Evolutionary conservation across 2,113 vertebrate species (phyloP), one percentile per base, ranked within the genome.

Genomic region (Halcyon malimbica): DNA sequence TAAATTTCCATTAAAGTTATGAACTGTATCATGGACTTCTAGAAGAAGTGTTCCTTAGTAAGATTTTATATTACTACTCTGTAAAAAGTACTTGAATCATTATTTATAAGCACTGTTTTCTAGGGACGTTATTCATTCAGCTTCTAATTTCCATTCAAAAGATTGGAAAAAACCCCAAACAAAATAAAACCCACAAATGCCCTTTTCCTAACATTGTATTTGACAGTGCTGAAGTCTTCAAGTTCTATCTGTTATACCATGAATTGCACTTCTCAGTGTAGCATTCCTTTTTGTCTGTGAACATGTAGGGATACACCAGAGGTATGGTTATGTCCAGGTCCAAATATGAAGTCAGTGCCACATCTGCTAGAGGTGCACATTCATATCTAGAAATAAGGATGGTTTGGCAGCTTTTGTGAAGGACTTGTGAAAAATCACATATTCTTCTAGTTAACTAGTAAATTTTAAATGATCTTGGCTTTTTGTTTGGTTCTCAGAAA

Each of bases 311-410:
- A 46, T 14, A 68, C 48, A 29, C 4, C 21, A 33, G 67, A 71
- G 42, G 29, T 63, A 1, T 33, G 44, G 48, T 56, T 83, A 33
- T 33, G 11, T 37, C 63, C 4, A 17, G 25, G 42, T 87, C 42
- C 33, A 67, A 5, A 10, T 44, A 5, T 0, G 5, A 26, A 50
- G 19, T 31, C 57, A 79, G 42, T 59, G 48, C 48, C 4, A 3
- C 0, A 0, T 60, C 46, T 71, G 29, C 20, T 65, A 25, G 12
- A 42, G 29, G 51, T 59, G 37, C 24, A 3, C 5, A 2, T 31
- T 16, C 37, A 19, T 1, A 1, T 42, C 41, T 53, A 11, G 44
- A 73, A 29, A 19, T 11, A 16, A 50, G 29, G 53, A 13, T 0
- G 4, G 39, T 60, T 56, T 74, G 60, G 6, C 10, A 56, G 19